Percentiles rank a stretch among this genome's conserved stretches.
These are phyloP conservation scores for Plumapathes pennacea DNA, from an alignment of 92 coral and sea anemone genomes.

Conservation along the genomic window DNA sequence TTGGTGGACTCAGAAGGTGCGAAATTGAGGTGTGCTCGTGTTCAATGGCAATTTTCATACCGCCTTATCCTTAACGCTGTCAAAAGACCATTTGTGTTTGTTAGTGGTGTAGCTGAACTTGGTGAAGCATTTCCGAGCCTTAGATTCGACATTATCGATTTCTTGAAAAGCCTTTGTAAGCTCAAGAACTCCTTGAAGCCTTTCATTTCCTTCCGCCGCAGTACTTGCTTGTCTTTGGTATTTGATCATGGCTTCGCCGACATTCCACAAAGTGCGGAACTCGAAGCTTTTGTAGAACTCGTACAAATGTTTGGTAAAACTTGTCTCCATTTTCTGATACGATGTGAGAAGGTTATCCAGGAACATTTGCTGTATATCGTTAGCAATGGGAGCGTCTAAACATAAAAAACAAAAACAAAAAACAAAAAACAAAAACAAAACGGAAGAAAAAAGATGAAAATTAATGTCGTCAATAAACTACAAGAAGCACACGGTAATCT, in stretches of 20 bases:
- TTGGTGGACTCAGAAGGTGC: too few species aligned
- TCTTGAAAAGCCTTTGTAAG: neutral
- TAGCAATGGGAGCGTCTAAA: neutral
- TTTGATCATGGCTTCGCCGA: neutral
- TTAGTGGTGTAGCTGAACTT: too few species aligned
- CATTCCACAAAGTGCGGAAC: constrained; percentile 3
- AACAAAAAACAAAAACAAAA: too few species aligned
- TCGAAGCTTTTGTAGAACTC: constrained; percentile 3
- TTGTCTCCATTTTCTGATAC: neutral
- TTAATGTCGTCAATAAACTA: too few species aligned
- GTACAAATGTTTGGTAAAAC: neutral
- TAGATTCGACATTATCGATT: neutral
- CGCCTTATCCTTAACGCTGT: too few species aligned
- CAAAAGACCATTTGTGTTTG: too few species aligned
- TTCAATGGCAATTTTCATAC: too few species aligned
- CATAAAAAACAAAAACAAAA: neutral
- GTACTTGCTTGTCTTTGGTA: neutral
- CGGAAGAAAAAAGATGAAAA: too few species aligned
- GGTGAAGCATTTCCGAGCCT: too few species aligned
- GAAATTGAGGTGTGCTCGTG: too few species aligned
- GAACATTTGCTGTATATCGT: neutral
- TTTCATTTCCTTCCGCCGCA: neutral
- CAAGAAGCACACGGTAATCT: too few species aligned
- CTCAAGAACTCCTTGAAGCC: neutral
- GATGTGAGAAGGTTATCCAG: neutral